Conservation (phyloP, 2,888 invertebrate species). For the Sarcophaga caerulescens region DNA sequence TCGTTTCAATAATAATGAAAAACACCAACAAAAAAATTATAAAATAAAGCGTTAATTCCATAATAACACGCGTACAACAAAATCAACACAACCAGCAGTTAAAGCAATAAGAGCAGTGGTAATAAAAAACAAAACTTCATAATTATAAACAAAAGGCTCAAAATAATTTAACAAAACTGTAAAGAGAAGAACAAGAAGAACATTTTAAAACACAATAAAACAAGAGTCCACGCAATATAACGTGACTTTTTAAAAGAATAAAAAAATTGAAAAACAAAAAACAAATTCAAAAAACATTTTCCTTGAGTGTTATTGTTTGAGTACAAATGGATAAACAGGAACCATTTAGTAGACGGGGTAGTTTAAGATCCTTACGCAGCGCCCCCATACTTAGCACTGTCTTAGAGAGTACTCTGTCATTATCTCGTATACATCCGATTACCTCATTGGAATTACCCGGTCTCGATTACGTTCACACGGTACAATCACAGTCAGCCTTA, state of each 20-base stretch:
- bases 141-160: conserved; percentile 46
- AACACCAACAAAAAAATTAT: conserved; percentile 22
- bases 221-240: conserved; percentile 65
- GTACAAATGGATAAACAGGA: conserved; percentile 81
- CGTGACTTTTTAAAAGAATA: conserved; percentile 58
- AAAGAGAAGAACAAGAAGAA: conserved; percentile 19
- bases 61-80: conserved; percentile 55
- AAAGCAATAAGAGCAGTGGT: conserved; percentile 5
- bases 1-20: too few relatives aligned
- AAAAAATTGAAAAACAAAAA: conserved; percentile 30
- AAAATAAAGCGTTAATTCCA: conserved; percentile 66
- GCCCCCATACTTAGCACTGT: conserved; percentile 81
- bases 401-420: conserved; percentile 80
- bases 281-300: conserved; percentile 21
- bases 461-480: conserved; percentile 77
- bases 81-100: conserved; percentile 10
- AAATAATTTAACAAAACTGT: conserved; percentile 35
- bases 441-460: conserved; percentile 80
- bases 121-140: conserved; percentile 22
- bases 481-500: conserved; percentile 77
- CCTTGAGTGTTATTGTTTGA: conserved; percentile 5
- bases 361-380: conserved; percentile 81
- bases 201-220: conserved; percentile 40
- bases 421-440: conserved; percentile 81
- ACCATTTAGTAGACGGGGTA: conserved; percentile 80